Evolutionary conservation across 2,797 vertebrate genomes (phyloP).

Genomic region (Oryzias dopingdopingensis): DNA sequence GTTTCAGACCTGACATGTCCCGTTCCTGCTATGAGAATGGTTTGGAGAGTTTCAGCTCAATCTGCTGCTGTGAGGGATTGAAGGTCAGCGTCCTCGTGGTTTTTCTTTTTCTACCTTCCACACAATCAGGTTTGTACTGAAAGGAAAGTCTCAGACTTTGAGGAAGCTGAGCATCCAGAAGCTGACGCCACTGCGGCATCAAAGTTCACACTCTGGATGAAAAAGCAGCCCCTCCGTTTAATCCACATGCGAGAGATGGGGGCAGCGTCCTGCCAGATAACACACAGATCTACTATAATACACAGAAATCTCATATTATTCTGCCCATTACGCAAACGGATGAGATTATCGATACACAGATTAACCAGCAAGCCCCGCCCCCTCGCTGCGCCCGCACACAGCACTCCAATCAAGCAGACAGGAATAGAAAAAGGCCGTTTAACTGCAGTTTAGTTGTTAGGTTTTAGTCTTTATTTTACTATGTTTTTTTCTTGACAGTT

Average conservation of each 20-base stretch:
- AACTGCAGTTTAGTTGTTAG: constrained; percentile 64
- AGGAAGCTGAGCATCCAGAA: too few species aligned
- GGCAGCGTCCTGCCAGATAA: constrained; percentile 3
- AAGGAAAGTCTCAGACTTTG: too few species aligned
- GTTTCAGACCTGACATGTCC: too few species aligned
- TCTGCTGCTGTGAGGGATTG: too few species aligned
- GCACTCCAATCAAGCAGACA: constrained; percentile 7
- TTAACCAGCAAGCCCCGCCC: constrained; percentile 48
- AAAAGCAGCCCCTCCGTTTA: too few species aligned
- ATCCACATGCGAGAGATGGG: not conserved
- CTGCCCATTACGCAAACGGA: constrained; percentile 61
- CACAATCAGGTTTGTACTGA: too few species aligned
- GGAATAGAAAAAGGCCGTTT: constrained; percentile 40
- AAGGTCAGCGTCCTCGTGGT: too few species aligned
- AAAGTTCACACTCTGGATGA: too few species aligned
- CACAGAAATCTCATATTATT: constrained; percentile 58
- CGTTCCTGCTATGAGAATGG: too few species aligned
- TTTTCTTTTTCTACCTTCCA: too few species aligned
- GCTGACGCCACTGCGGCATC: too few species aligned
- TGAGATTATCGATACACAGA: constrained; percentile 69
- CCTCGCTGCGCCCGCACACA: constrained; percentile 5
- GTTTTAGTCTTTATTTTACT: constrained; percentile 77
- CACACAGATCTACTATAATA: constrained; percentile 54
- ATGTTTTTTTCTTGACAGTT: constrained; percentile 69
- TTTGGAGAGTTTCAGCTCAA: too few species aligned